These are phyloP conservation scores for Acrossocheilus wenchowensis DNA, from an alignment of 2,797 vertebrate species.

Conservation along the genomic window DNA sequence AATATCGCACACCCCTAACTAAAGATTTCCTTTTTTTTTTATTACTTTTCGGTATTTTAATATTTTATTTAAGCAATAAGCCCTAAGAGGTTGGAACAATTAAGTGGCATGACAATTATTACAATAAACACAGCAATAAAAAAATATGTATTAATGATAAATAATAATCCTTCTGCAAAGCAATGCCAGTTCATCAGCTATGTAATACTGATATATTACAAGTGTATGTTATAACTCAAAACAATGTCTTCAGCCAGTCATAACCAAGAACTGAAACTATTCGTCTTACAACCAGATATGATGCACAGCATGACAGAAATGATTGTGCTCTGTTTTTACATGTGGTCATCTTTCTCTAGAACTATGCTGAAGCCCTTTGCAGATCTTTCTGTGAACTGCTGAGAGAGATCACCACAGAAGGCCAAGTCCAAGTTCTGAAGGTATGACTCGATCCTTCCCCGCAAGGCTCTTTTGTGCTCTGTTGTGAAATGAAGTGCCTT, in stretches of 20 bases:
- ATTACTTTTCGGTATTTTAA: not conserved
- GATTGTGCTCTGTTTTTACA: not conserved
- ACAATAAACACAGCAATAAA: too few relatives aligned
- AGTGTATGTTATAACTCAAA: not conserved
- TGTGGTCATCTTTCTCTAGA: conserved; percentile 67
- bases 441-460: conserved; percentile 63
- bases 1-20: too few relatives aligned
- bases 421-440: conserved; percentile 88
- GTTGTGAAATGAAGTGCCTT: conserved; percentile 25
- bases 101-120: too few relatives aligned
- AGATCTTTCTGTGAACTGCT: conserved; percentile 84
- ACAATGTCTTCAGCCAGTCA: not conserved
- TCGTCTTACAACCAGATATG: conserved; percentile 20
- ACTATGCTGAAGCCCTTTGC: conserved; percentile 80
- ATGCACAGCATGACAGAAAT: conserved; percentile 83
- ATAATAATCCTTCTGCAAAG: not conserved
- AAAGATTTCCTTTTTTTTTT: not conserved
- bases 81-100: too few relatives aligned
- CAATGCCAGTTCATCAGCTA: not conserved
- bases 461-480: not conserved
- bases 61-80: not conserved
- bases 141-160: too few relatives aligned
- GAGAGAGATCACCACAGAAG: conserved; percentile 84
- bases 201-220: not conserved
- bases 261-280: not conserved